Evolutionary conservation across 1,140 invertebrate genomes (phyloP), one percentile per base, ranked within the genome.

Genomic region (Macrotrachela quadricornifera): DNA sequence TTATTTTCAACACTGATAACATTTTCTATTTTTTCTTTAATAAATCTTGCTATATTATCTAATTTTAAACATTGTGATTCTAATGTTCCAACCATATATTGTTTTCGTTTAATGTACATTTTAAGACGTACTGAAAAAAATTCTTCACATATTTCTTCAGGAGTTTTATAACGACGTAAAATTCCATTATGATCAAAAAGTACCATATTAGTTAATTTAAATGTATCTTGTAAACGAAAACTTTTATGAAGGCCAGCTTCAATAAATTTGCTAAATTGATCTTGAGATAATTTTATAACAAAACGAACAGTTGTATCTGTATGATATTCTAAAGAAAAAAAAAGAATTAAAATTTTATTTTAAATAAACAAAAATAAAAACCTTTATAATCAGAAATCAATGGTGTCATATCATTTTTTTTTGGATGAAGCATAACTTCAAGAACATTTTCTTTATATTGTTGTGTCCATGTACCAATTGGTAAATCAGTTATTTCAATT

Each of bases 401-500:
- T n/a, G 49, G 42, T n/a, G 49, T 42, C 11, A 37, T 18, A 41
- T 50, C 50, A 49, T 54, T 45, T 11, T 46, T 42, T 15, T 18
- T 41, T 17, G 48, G 48, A 47, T 55, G 41, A 1, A 90, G 67
- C 75, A 96, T 78, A 0, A 79, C 74, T 65, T 94, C 90, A 15
- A 99, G 69, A 0, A 92, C 82, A 57, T 77, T 79, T 71, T 97
- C 91, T 68, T 97, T 99, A 64, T 99, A 99, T 46, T 75, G 74
- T 67, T 95, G 85, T 0, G 92, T 99, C 91, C 92, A 97, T 0
- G 75, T 77, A 17, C 85, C 80, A 40, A 97, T 66, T 0, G 94
- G 94, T 43, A 99, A 72, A 70, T 99, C 94, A 0, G 85, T 90
- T 49, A 99, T 96, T 74, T 99, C 92, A 1, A 96, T 65, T 58